A percentile compares a stretch with the other conserved stretches of the same genome.
Conservation (phyloP, 1,140 invertebrate genomes). For the Melitaea cinxia region DNA sequence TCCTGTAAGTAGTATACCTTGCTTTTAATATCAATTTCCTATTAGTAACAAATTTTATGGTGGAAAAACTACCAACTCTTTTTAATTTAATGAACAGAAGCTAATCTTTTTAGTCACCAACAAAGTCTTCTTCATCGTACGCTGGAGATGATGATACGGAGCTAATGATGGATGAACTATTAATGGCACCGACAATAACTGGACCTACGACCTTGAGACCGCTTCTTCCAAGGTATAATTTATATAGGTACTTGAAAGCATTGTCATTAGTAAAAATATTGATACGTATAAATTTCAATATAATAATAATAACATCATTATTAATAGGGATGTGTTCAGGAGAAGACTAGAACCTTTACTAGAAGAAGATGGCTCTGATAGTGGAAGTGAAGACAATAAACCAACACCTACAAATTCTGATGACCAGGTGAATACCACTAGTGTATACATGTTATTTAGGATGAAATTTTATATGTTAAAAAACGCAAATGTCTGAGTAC, state of each 20-base stretch:
- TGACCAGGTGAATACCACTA: conserved; percentile 82
- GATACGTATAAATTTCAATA: neutral
- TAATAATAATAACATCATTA: neutral
- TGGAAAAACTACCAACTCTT: conserved; percentile 7
- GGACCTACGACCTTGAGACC: conserved; percentile 85
- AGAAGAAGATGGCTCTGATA: conserved; percentile 85
- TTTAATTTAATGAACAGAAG: conserved; percentile 53
- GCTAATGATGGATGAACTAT: conserved; percentile 87
- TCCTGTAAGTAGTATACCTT: neutral
- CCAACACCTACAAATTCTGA: conserved; percentile 77
- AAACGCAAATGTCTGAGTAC: neutral
- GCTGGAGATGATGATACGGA: conserved; percentile 86
- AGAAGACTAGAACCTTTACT: conserved; percentile 86
- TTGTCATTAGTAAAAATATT: no score
- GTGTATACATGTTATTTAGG: conserved; percentile 12
- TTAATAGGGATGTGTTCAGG: conserved; percentile 71
- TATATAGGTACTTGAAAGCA: neutral
- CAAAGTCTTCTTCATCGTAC: conserved; percentile 85
- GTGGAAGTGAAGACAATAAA: conserved; percentile 76
- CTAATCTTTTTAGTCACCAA: conserved; percentile 80
- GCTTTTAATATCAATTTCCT: neutral
- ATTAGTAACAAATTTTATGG: neutral
- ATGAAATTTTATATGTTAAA: conserved; percentile 22
- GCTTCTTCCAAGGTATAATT: conserved; percentile 82
- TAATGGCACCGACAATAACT: conserved; percentile 86